Evolutionary conservation across 2,113 vertebrate species (phyloP).

Genomic region (Tetrax tetrax): DNA sequence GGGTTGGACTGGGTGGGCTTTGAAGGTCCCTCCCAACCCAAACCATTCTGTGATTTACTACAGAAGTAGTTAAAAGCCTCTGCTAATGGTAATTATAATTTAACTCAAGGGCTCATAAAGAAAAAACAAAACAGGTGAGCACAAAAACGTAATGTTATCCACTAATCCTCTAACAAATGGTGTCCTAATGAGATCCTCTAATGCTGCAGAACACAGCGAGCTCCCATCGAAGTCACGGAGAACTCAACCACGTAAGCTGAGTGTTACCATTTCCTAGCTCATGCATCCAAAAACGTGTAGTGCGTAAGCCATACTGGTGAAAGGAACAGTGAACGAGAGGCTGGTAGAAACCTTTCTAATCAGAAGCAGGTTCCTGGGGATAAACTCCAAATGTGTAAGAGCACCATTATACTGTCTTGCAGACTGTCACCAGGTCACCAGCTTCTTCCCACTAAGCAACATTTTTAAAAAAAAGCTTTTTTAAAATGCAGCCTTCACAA

Average conservation of each 20-base stretch:
- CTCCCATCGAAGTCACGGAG: not conserved
- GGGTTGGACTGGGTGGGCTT: no score
- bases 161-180: no score
- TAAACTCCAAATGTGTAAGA: not conserved
- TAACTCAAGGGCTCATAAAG: not conserved
- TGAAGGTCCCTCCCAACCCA: no score
- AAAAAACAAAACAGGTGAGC: not conserved
- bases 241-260: not conserved
- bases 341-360: not conserved
- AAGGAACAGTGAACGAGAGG: not conserved
- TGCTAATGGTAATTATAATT: not conserved
- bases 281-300: not conserved
- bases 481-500: not conserved
- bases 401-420: not conserved
- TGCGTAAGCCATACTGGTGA: accelerated
- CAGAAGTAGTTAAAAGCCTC: not conserved
- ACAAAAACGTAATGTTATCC: not conserved
- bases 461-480: not conserved
- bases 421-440: not conserved
- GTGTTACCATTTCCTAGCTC: not conserved
- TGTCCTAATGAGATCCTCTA: no score
- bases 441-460: not conserved
- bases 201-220: not conserved
- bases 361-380: not conserved
- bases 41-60: no score